Conservation (phyloP, 2,888 invertebrate genomes). For the Parnassius smintheus region DNA sequence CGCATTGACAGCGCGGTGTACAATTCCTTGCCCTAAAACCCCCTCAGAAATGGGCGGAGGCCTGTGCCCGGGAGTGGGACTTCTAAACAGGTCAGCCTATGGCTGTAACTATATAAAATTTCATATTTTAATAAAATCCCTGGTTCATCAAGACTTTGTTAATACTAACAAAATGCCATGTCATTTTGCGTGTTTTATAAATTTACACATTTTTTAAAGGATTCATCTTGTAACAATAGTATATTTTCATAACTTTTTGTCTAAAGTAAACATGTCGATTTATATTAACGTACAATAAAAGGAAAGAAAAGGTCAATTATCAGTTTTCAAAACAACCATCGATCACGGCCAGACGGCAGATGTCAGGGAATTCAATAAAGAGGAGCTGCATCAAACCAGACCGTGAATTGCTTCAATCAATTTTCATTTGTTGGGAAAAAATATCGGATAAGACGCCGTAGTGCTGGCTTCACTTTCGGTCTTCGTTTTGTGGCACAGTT, state of each 20-base stretch:
- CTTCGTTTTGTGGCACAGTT: not conserved
- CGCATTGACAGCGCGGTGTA: too few relatives aligned
- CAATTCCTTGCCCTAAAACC: too few relatives aligned
- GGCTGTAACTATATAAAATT: too few relatives aligned
- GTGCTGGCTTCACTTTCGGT: conserved; percentile 6
- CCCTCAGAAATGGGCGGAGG: too few relatives aligned
- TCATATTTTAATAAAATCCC: too few relatives aligned
- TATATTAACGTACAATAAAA: conserved; percentile 12
- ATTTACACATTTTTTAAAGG: too few relatives aligned
- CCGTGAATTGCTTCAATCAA: conserved; percentile 70
- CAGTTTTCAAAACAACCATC: conserved; percentile 45
- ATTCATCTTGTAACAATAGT: too few relatives aligned
- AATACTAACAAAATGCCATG: too few relatives aligned
- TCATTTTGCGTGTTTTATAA: too few relatives aligned
- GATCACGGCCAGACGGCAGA: conserved; percentile 54
- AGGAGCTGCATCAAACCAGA: conserved; percentile 71
- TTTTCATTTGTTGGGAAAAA: conserved; percentile 60
- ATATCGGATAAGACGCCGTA: conserved; percentile 22
- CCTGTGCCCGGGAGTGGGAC: too few relatives aligned
- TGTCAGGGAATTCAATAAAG: conserved; percentile 59
- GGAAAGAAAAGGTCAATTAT: conserved; percentile 24
- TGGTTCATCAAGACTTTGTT: too few relatives aligned
- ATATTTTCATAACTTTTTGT: not conserved
- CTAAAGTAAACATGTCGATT: conserved; percentile 2
- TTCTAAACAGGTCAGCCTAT: too few relatives aligned